Percentiles rank a stretch among this genome's conserved stretches.
phyloP scores from a whole-genome alignment of 2,113 vertebrate genomes.

The Bubalus kerabau region DNA sequence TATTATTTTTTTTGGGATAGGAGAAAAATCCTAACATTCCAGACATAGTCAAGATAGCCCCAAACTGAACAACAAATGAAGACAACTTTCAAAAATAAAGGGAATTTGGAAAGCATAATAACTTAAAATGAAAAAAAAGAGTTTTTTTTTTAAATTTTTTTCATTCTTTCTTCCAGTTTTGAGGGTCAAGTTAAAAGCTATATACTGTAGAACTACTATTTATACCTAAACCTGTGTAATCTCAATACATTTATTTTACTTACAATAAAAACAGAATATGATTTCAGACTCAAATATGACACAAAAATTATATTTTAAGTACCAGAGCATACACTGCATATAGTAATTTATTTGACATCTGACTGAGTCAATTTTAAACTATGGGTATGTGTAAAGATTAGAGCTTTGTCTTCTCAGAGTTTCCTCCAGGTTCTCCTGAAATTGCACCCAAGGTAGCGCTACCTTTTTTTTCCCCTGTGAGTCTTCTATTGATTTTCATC shows the following conservation, averaged over 20 bases:
- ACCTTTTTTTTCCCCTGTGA: neutral
- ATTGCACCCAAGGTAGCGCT: neutral
- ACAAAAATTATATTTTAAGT: neutral
- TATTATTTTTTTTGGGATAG: neutral
- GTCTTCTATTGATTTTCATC: neutral
- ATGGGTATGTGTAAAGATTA: neutral
- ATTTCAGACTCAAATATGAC: neutral
- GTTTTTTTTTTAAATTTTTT: neutral
- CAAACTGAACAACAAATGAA: neutral
- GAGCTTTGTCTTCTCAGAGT: neutral
- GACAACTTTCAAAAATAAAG: neutral
- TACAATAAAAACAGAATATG: neutral
- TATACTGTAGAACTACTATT: neutral
- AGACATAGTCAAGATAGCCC: neutral
- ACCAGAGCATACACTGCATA: neutral
- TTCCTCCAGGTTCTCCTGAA: neutral
- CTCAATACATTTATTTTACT: neutral
- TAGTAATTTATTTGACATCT: neutral
- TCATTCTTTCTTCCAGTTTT: neutral
- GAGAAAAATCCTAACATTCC: neutral
- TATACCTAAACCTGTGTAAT: neutral
- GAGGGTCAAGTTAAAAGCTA: neutral
- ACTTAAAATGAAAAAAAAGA: neutral
- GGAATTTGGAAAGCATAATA: neutral
- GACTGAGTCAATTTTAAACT: neutral